Conservation (phyloP, 2,888 invertebrate genomes). For the Rhagium mordax region DNA sequence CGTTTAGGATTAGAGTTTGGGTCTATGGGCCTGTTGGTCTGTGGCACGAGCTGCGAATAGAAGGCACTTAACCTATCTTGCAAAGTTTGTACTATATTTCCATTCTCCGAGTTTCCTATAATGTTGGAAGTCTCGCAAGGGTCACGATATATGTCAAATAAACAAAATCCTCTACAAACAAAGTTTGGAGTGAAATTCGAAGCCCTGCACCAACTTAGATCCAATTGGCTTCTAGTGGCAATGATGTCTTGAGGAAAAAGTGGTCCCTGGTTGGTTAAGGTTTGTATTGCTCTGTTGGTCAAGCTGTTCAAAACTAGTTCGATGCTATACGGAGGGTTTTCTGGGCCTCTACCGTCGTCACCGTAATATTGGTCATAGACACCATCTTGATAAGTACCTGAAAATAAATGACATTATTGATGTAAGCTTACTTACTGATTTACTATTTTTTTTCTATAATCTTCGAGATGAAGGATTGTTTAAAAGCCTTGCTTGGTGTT, state of each 20-base stretch:
- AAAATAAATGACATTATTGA: no score
- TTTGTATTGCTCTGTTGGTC: slow-evolving; percentile 58
- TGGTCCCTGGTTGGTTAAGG: slow-evolving; percentile 30
- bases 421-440: not conserved
- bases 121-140: slow-evolving; percentile 65
- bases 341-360: slow-evolving; percentile 54
- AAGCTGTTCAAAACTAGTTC: slow-evolving; percentile 56
- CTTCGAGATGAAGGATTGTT: not conserved
- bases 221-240: slow-evolving; percentile 42
- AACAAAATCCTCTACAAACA: slow-evolving; percentile 53
- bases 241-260: slow-evolving; percentile 49
- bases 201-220: slow-evolving; percentile 30
- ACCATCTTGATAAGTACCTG: slow-evolving; percentile 54
- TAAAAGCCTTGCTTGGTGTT: not conserved
- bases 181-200: slow-evolving; percentile 22
- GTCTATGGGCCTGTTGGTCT: slow-evolving; percentile 54
- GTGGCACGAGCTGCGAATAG: slow-evolving; percentile 53
- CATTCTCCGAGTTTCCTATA: slow-evolving; percentile 43
- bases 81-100: slow-evolving; percentile 49
- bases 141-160: slow-evolving; percentile 63
- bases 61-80: slow-evolving; percentile 10
- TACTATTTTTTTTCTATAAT: no score
- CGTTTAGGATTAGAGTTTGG: slow-evolving; percentile 56
- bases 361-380: slow-evolving; percentile 58
- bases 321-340: slow-evolving; percentile 56